Conservation (phyloP, 1,140 invertebrate species). For the Drosophila willistoni region DNA sequence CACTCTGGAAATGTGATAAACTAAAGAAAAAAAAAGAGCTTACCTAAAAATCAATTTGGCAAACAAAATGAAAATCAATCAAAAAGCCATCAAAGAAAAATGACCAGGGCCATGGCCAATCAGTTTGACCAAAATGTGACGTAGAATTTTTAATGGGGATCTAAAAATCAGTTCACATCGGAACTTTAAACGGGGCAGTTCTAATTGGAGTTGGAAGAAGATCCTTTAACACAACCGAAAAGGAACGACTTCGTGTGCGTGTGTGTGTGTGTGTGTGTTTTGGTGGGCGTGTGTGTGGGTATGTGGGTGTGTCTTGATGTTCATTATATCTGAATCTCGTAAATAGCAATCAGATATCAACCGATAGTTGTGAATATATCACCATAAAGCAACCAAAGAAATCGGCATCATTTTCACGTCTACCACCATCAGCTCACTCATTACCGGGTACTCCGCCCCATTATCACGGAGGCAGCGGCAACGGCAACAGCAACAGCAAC, state of each 20-base stretch:
- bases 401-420: constrained; percentile 67
- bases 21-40: constrained; percentile 22
- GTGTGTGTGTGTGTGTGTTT: background rate
- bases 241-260: background rate
- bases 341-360: constrained; percentile 51
- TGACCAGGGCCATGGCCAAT: constrained; percentile 31
- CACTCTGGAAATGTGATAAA: constrained; percentile 30
- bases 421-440: constrained; percentile 34
- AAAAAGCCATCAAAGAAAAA: constrained; percentile 59
- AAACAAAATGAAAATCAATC: constrained; percentile 55
- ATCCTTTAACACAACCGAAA: background rate
- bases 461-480: constrained; percentile 14
- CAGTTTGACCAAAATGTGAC: constrained; percentile 27
- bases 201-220: background rate
- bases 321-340: constrained; percentile 4
- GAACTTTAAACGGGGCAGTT: constrained; percentile 41
- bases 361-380: constrained; percentile 66
- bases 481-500: background rate
- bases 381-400: constrained; percentile 65
- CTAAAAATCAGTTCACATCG: constrained; percentile 43
- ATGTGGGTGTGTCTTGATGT: constrained; percentile 13
- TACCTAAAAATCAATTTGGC: constrained; percentile 12
- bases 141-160: background rate
- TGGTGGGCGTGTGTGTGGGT: constrained; percentile 17
- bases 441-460: constrained; percentile 24